Percentiles rank a stretch among this genome's conserved stretches.
Evolutionary conservation across 1,140 invertebrate species (phyloP).

Genomic region (Episyrphus balteatus): DNA sequence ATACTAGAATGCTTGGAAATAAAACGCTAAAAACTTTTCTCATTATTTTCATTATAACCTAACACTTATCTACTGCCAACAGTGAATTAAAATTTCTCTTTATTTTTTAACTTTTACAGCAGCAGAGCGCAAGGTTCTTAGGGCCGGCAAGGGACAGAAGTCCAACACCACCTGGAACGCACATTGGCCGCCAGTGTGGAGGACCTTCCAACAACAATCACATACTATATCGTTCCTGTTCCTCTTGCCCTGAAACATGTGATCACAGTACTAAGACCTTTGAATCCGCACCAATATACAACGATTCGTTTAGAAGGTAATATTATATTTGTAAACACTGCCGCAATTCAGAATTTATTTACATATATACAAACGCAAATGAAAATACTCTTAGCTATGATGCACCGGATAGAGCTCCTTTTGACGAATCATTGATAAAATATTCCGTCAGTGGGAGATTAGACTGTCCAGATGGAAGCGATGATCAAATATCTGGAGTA

Average conservation of each 20-base stretch:
- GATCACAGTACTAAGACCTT: slow-evolving; percentile 36
- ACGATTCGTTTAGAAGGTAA: slow-evolving; percentile 35
- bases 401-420: slow-evolving; percentile 27
- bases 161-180: slow-evolving; percentile 36
- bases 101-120: slow-evolving; percentile 19
- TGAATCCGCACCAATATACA: slow-evolving; percentile 24
- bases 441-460: slow-evolving; percentile 30
- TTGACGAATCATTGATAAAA: slow-evolving; percentile 29
- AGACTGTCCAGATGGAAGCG: slow-evolving; percentile 30
- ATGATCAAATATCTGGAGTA: slow-evolving; percentile 32
- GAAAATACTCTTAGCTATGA: slow-evolving; percentile 20
- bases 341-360: too few relatives aligned
- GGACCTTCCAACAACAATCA: slow-evolving; percentile 36
- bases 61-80: not conserved
- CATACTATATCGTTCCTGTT: slow-evolving; percentile 31
- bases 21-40: too few relatives aligned
- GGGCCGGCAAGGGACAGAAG: slow-evolving; percentile 37
- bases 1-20: too few relatives aligned
- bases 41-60: not conserved
- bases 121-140: slow-evolving; percentile 40
- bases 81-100: slow-evolving; percentile 2
- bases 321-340: not conserved
- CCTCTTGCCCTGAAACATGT: slow-evolving; percentile 34
- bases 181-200: slow-evolving; percentile 32
- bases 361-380: not conserved